Evolutionary conservation across 2,888 invertebrate species (phyloP).

Genomic region (Ramazzottius varieornatus): DNA sequence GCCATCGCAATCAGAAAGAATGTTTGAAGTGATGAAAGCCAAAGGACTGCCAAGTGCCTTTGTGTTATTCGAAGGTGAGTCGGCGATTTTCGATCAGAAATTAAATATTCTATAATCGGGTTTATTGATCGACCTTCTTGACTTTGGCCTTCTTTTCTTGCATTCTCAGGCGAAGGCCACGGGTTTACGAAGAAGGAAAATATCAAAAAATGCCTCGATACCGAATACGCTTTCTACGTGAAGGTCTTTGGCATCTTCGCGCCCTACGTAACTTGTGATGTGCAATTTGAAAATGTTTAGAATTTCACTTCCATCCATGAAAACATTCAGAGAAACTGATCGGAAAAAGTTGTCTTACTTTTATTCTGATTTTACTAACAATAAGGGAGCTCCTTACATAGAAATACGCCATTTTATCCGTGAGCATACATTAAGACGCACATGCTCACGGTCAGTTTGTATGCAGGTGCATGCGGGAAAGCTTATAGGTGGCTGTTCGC

Average conservation of each 20-base stretch:
- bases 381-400: too few species aligned
- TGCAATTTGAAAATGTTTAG: background rate
- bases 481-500: too few species aligned
- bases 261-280: background rate
- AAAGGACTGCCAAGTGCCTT: conserved; percentile 21
- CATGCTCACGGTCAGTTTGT: too few species aligned
- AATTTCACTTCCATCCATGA: background rate
- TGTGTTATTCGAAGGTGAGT: conserved; percentile 21
- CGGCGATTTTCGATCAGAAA: background rate
- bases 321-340: background rate
- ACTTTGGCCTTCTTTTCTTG: too few species aligned
- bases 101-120: too few species aligned
- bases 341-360: too few species aligned
- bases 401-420: too few species aligned
- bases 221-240: conserved; percentile 22
- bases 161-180: conserved; percentile 23
- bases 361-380: too few species aligned
- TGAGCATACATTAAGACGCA: too few species aligned
- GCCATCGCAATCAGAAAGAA: conserved; percentile 21
- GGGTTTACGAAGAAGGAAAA: conserved; percentile 24
- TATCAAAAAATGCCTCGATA: conserved; percentile 21
- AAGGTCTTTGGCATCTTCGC: conserved; percentile 15
- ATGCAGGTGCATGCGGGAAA: too few species aligned
- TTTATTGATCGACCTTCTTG: background rate
- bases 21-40: conserved; percentile 21